Percentiles rank a stretch among this genome's conserved stretches.
These are phyloP conservation scores for Samia ricini DNA, from an alignment of 1,140 invertebrate species.

Conservation along the genomic window DNA sequence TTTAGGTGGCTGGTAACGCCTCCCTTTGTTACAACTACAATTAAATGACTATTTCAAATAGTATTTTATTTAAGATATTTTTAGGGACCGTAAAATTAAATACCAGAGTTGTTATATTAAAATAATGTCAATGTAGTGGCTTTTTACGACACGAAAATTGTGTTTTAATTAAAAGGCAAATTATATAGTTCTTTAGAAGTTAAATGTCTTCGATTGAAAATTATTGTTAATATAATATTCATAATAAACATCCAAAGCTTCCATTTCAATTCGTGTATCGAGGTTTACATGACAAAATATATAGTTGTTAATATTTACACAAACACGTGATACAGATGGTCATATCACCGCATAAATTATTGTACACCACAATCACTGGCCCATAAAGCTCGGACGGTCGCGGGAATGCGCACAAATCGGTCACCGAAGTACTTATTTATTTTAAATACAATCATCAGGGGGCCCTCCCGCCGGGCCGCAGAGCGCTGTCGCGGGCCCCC, in stretches of 20 bases:
- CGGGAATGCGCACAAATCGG: constrained; percentile 69
- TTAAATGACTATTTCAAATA: constrained; percentile 3
- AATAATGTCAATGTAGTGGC: too few species aligned
- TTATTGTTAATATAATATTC: too few species aligned
- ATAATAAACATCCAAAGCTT: not conserved
- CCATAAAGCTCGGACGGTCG: constrained; percentile 29
- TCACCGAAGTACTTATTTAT: constrained; percentile 76
- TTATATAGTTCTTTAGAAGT: too few species aligned
- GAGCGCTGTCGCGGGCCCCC: constrained; percentile 68
- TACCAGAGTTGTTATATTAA: too few species aligned
- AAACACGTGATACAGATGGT: constrained; percentile 6
- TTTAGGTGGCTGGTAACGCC: constrained; percentile 18
- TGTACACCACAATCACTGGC: constrained; percentile 39
- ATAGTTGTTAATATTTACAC: constrained; percentile 9
- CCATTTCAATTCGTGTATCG: not conserved
- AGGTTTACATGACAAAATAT: not conserved
- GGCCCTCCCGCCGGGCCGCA: constrained; percentile 57
- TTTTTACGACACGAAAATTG: too few species aligned
- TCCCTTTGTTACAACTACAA: constrained; percentile 11
- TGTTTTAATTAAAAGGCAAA: too few species aligned
- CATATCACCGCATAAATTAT: constrained; percentile 59
- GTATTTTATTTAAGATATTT: not conserved
- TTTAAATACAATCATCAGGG: constrained; percentile 76
- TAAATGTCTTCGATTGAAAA: too few species aligned
- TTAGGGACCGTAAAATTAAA: not conserved